Percentiles rank a stretch among this genome's conserved stretches.
Evolutionary conservation across 2,113 vertebrate species (phyloP).

Genomic region (Gallinago media): DNA sequence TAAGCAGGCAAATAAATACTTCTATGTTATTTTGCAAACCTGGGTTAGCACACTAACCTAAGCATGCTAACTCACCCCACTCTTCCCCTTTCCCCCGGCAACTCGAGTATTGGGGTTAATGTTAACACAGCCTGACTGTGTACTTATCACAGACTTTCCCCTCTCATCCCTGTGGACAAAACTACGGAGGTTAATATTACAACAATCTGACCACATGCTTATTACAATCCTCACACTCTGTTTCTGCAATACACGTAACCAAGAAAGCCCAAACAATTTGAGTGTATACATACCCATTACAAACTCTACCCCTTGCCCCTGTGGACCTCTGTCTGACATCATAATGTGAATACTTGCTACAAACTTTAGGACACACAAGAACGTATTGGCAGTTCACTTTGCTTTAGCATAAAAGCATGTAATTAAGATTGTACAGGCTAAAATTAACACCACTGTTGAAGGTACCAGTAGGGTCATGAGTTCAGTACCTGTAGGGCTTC

Average conservation of each 20-base stretch:
- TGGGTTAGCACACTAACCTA: too few species aligned
- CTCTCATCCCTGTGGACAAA: background rate
- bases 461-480: background rate
- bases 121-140: background rate
- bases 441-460: background rate
- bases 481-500: background rate
- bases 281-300: background rate
- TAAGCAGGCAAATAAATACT: too few species aligned
- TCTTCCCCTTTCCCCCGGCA: background rate
- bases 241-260: background rate
- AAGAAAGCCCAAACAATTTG: background rate
- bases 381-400: background rate
- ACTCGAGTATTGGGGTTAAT: background rate
- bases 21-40: too few species aligned
- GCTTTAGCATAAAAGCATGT: background rate
- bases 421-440: background rate
- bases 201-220: background rate
- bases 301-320: background rate
- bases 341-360: background rate
- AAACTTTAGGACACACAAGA: background rate
- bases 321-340: background rate
- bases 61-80: too few species aligned
- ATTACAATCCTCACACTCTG: background rate
- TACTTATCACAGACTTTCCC: background rate
- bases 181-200: background rate